Evolutionary conservation across 1,140 invertebrate species (phyloP).

Genomic region (Drosophila trapezifrons): DNA sequence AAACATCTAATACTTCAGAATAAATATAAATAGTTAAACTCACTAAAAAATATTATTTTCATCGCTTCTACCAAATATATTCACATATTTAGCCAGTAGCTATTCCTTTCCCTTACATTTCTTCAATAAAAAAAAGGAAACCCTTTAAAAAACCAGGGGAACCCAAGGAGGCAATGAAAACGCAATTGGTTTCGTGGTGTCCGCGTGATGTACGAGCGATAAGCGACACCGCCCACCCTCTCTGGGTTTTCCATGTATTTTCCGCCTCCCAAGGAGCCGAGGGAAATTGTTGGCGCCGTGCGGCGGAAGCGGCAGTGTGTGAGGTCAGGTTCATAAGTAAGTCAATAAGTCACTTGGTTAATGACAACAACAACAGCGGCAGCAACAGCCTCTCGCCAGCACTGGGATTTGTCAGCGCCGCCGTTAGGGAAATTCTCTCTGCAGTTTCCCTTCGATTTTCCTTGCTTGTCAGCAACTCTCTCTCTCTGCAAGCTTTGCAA

Average conservation of each 20-base stretch:
- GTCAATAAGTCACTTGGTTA: constrained; percentile 80
- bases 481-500: constrained; percentile 30
- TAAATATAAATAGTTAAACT: too few relatives aligned
- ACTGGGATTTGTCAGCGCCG: constrained; percentile 17
- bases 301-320: constrained; percentile 55
- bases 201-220: constrained; percentile 62
- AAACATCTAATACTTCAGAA: too few relatives aligned
- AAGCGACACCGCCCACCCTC: constrained; percentile 19
- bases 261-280: neutral
- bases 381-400: constrained; percentile 12
- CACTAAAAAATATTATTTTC: too few relatives aligned
- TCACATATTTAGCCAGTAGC: too few relatives aligned
- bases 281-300: constrained; percentile 15
- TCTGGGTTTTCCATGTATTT: constrained; percentile 1
- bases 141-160: too few relatives aligned
- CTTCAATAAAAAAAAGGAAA: neutral
- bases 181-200: constrained; percentile 58
- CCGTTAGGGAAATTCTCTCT: constrained; percentile 43
- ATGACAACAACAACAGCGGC: constrained; percentile 58
- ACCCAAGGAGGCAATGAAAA: constrained; percentile 55
- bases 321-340: constrained; percentile 80
- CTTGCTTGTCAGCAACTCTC: constrained; percentile 29
- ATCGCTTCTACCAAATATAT: too few relatives aligned
- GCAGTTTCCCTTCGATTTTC: neutral
- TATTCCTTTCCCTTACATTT: too few relatives aligned